Conservation (phyloP, 2,113 vertebrate species). For the Pachypanchax playfairii region DNA sequence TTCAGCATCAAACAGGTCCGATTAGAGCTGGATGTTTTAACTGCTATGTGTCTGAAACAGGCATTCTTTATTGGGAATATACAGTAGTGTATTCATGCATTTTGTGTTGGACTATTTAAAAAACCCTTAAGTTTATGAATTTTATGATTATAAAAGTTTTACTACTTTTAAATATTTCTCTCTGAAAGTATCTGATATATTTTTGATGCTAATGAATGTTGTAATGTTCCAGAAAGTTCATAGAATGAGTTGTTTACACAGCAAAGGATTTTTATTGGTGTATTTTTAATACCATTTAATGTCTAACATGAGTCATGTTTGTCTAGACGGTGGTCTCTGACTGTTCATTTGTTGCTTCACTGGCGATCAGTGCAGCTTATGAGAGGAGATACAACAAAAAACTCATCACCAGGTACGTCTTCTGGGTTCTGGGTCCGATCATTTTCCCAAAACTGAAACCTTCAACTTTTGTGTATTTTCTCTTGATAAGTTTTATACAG, state of each 20-base stretch:
- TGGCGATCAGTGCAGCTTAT: constrained; percentile 97
- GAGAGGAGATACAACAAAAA: constrained; percentile 98
- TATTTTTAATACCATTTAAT: background rate
- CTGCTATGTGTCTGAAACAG: background rate
- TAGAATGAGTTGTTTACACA: background rate
- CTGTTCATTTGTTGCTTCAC: constrained; percentile 96
- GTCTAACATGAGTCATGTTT: background rate
- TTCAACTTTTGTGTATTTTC: background rate
- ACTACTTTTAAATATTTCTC: too few species aligned
- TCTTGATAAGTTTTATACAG: too few species aligned
- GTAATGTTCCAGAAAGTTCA: background rate
- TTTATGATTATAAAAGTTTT: too few species aligned
- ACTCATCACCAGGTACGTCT: constrained; percentile 91
- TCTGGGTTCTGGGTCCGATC: background rate
- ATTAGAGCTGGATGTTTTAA: background rate
- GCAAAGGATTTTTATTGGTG: background rate
- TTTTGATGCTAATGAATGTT: background rate
- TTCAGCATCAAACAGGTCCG: constrained; percentile 98
- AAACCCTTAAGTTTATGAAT: background rate
- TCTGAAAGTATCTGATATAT: background rate
- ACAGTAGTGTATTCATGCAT: too few species aligned
- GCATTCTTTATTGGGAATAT: too few species aligned
- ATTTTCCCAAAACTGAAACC: background rate
- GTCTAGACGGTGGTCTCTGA: constrained; percentile 96
- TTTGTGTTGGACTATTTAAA: background rate